Base-by-base conservation (phyloP, 2,888 invertebrate genomes). In the Eupithecia subumbrata region DNA sequence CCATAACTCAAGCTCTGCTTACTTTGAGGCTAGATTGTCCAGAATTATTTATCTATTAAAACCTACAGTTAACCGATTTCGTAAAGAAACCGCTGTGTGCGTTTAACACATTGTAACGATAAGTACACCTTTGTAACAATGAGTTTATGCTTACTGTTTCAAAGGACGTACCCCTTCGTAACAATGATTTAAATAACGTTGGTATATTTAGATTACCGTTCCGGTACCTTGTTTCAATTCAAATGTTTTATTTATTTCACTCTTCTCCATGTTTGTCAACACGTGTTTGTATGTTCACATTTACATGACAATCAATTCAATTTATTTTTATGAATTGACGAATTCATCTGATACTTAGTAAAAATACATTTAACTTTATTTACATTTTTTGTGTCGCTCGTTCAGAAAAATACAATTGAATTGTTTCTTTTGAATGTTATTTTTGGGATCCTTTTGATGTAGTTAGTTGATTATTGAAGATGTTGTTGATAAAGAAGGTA, bases 301-400 rank as follows among this genome's bases (percentile, higher is more conserved):
- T 30, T 71, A 52, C 60, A 25, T 52, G 56, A 69, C 63, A 30
- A 48, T 40, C 69, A 72, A 76, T 30, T 76, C 73, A 73, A 76
- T 76, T 76, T 76, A 71, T 73, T 70, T 71, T 67, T 40, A 73
- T 30, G 48, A 73, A 73, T 73, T 73, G 76, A 71, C 69, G 73
- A 68, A 75, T 43, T 67, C 73, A 52, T 76, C 67, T 76, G 72
- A 66, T 14, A 14, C 60, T 12, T 12, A 60, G 25, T 56, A 25
- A 56, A 56, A 56, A 22, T 1, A 22, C 11, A 22, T 56, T 22
- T 56, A 52, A 52, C 48, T 7, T 18, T 48, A 18, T 52, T 52
- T 48, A 48, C 48, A 52, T 52, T n/a, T 52, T 56, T 22, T 56
- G 11, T 56, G 56, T 52, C 52, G 56, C 56, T 56, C 22, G 12